Evolutionary conservation across 1,140 invertebrate genomes (phyloP).

Genomic region (Macrotrachela quadricornifera): DNA sequence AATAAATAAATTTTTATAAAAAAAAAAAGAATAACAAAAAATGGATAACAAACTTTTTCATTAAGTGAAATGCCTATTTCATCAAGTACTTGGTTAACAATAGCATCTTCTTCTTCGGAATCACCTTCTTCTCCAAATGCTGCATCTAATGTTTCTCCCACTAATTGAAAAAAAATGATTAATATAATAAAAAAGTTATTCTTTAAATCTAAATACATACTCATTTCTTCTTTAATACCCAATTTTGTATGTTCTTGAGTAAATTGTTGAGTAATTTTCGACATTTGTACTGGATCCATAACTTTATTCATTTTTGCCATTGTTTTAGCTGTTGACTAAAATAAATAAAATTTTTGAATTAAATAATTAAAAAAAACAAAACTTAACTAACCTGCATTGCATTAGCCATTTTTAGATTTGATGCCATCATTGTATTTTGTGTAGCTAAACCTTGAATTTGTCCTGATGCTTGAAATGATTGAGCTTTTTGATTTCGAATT

Average conservation of each 20-base stretch:
- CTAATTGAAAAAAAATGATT: constrained; percentile 32
- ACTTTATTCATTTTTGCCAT: constrained; percentile 68
- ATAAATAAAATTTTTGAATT: neutral
- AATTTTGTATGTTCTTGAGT: constrained; percentile 57
- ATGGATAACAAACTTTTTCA: constrained; percentile 43
- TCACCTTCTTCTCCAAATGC: constrained; percentile 67
- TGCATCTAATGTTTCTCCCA: constrained; percentile 70
- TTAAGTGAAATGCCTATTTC: constrained; percentile 85
- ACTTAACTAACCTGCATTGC: constrained; percentile 54
- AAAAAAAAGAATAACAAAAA: neutral
- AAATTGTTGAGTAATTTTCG: constrained; percentile 57
- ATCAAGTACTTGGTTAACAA: constrained; percentile 68
- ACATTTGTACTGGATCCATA: constrained; percentile 60
- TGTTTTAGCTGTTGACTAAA: constrained; percentile 29
- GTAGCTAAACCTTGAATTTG: constrained; percentile 52
- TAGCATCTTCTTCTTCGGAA: constrained; percentile 61
- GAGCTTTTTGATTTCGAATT: constrained; percentile 61
- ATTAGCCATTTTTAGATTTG: constrained; percentile 58
- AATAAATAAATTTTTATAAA: neutral
- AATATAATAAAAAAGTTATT: neutral
- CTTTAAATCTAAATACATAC: constrained; percentile 33
- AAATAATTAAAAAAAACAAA: neutral
- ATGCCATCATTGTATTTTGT: constrained; percentile 54
- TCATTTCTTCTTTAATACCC: constrained; percentile 85
- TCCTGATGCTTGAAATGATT: constrained; percentile 49